Percentiles rank a stretch among this genome's conserved stretches.
Evolutionary conservation across 2,797 vertebrate species (phyloP).

Genomic region (Xiphophorus birchmanni): DNA sequence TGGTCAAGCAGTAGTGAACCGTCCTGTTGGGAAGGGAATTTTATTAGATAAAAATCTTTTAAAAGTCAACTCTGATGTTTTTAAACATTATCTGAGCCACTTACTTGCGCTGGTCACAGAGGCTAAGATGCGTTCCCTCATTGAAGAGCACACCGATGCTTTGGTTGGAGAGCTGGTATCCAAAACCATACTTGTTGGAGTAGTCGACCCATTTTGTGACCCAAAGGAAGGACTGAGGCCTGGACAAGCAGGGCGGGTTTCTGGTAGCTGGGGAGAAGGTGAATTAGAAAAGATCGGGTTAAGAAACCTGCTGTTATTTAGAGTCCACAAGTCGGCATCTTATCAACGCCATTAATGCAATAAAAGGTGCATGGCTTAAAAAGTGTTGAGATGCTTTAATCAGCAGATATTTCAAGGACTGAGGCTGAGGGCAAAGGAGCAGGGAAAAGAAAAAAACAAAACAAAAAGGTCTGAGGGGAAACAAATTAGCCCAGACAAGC

Average conservation of each 20-base stretch:
- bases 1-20: conserved; percentile 93
- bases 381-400: conserved; percentile 13
- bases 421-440: neutral
- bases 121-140: conserved; percentile 92
- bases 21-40: conserved; percentile 76
- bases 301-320: neutral
- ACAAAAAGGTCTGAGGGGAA: neutral
- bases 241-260: conserved; percentile 89
- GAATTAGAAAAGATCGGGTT: neutral
- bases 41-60: neutral
- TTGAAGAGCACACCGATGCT: conserved; percentile 96
- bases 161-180: conserved; percentile 96
- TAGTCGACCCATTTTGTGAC: conserved; percentile 99
- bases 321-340: neutral
- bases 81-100: conserved; percentile 19
- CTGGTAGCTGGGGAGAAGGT: conserved; percentile 81
- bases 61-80: neutral
- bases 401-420: conserved; percentile 34
- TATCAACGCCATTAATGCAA: neutral
- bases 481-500: neutral
- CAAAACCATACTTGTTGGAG: conserved; percentile 98
- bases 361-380: neutral
- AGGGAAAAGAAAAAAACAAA: neutral
- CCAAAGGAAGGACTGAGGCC: conserved; percentile 92
- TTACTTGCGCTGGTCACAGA: conserved; percentile 91